phyloP scores from a whole-genome alignment of 2,113 vertebrate species.

The Anthoscopus minutus region DNA sequence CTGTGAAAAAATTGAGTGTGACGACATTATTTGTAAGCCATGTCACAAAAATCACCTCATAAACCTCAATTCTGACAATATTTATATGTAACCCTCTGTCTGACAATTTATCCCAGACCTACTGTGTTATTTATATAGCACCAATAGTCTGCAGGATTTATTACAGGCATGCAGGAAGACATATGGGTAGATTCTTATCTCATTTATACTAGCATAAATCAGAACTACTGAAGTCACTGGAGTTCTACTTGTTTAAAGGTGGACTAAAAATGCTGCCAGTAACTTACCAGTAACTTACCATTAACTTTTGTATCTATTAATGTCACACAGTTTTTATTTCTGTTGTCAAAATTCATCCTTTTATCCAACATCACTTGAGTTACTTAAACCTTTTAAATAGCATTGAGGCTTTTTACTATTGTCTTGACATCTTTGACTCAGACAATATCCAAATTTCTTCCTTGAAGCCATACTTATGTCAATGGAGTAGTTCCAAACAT shows the following conservation, averaged over 20 bases:
- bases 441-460: not conserved
- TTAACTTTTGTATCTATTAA: not conserved
- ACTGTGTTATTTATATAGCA: constrained; percentile 13
- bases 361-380: not conserved
- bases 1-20: not conserved
- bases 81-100: not conserved
- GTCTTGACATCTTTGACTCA: not conserved
- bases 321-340: not conserved
- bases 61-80: constrained; percentile 13
- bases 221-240: not conserved
- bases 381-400: not conserved
- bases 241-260: not conserved
- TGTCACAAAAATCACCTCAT: not conserved
- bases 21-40: not conserved
- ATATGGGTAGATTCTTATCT: constrained; percentile 1
- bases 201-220: constrained; percentile 34
- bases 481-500: not conserved
- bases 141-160: constrained; percentile 3
- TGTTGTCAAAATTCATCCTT: not conserved
- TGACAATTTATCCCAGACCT: not conserved
- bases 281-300: no score
- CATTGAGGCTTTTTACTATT: not conserved
- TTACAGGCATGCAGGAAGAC: constrained; percentile 9
- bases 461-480: not conserved
- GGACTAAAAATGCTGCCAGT: not conserved